Conservation (phyloP, 2,888 invertebrate genomes). For the Ligdia adustata region DNA sequence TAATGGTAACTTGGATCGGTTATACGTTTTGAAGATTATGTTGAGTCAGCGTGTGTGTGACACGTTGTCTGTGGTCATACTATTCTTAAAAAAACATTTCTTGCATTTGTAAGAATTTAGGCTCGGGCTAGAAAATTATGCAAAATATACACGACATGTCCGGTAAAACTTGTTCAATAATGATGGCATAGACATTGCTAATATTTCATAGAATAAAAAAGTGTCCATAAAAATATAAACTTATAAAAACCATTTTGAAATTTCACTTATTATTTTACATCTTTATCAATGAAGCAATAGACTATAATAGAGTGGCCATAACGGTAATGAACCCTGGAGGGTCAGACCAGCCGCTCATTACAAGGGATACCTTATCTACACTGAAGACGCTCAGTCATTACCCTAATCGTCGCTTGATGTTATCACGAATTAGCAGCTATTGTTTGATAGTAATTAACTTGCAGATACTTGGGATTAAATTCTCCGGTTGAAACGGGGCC, state of each 20-base stretch:
- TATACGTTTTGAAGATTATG: constrained; percentile 9
- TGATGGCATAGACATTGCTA: too few species aligned
- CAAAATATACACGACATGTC: too few species aligned
- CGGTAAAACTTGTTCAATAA: too few species aligned
- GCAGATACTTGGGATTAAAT: constrained; percentile 28
- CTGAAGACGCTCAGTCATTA: constrained; percentile 35
- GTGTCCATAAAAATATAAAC: too few species aligned
- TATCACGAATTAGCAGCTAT: constrained; percentile 41
- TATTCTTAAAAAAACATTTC: too few species aligned
- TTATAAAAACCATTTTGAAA: not conserved
- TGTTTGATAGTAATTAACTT: constrained; percentile 41
- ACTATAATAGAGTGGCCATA: too few species aligned
- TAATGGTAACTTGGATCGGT: too few species aligned
- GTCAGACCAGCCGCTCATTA: constrained; percentile 18
- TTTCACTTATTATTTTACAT: not conserved
- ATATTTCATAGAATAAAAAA: too few species aligned
- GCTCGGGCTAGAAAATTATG: too few species aligned
- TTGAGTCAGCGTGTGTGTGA: too few species aligned
- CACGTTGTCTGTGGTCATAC: too few species aligned
- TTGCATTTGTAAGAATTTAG: too few species aligned
- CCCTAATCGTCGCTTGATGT: constrained; percentile 39
- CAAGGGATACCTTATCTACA: constrained; percentile 34
- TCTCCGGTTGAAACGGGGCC: constrained; percentile 26
- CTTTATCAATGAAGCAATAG: constrained; percentile 3
- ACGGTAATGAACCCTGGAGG: constrained; percentile 10